Evolutionary conservation across 2,797 vertebrate genomes (phyloP).

Genomic region (Malurus leucopterus): DNA sequence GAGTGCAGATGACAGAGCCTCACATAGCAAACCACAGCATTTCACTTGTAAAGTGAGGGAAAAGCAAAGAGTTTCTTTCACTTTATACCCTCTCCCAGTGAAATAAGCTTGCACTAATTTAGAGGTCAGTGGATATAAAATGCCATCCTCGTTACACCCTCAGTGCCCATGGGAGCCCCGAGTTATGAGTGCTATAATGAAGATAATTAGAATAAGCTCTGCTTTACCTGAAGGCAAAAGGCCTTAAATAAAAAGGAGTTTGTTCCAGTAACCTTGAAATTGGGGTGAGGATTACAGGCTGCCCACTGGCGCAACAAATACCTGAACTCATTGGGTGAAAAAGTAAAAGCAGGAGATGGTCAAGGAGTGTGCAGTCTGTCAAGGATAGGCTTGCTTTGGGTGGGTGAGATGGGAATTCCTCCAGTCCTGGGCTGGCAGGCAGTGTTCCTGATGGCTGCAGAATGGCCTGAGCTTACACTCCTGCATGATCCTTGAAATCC

Average conservation of each 20-base stretch:
- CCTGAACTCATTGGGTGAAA: background rate
- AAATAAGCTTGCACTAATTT: background rate
- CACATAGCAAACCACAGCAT: background rate
- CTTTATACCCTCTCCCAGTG: background rate
- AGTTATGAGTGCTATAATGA: conserved; percentile 34
- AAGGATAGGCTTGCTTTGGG: background rate
- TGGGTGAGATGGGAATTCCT: background rate
- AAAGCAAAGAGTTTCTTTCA: background rate
- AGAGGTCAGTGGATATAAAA: conserved; percentile 13
- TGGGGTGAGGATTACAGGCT: conserved; percentile 42
- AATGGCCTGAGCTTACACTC: background rate
- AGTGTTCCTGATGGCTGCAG: background rate
- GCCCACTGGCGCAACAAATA: background rate
- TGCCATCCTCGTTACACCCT: conserved; percentile 1
- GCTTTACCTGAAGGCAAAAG: conserved; percentile 53
- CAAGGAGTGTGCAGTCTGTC: fast-evolving
- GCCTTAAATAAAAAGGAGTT: conserved; percentile 39
- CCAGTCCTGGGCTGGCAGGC: background rate
- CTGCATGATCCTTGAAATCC: background rate
- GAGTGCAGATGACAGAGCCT: background rate
- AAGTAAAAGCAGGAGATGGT: background rate
- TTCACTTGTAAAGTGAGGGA: background rate
- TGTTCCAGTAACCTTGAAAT: conserved; percentile 57
- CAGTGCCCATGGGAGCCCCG: background rate
- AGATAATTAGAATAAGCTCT: conserved; percentile 49